These are phyloP conservation scores for Polylopha cassiicola DNA, from an alignment of 2,888 invertebrate genomes.

Conservation along the genomic window DNA sequence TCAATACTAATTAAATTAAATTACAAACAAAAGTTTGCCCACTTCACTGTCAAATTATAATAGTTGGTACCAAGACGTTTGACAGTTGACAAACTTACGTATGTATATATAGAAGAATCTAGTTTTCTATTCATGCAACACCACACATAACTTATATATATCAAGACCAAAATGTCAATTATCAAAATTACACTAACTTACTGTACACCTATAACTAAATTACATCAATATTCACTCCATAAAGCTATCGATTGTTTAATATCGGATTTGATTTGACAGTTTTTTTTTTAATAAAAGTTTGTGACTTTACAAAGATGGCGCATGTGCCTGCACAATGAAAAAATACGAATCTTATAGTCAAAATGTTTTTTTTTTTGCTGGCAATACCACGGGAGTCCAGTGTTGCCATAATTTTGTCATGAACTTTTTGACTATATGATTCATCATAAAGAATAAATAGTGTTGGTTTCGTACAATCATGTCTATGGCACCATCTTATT, in stretches of 20 bases:
- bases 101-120: slow-evolving; percentile 24
- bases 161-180: slow-evolving; percentile 25
- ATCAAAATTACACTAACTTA: slow-evolving; percentile 32
- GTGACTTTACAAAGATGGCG: slow-evolving; percentile 19
- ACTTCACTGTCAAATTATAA: too few species aligned
- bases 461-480: slow-evolving; percentile 36
- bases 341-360: too few species aligned
- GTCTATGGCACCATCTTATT: slow-evolving; percentile 70
- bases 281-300: slow-evolving; percentile 10
- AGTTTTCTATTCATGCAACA: slow-evolving; percentile 30
- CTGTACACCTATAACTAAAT: slow-evolving; percentile 36
- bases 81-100: not conserved
- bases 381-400: too few species aligned
- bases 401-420: too few species aligned
- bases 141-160: slow-evolving; percentile 28
- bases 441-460: slow-evolving; percentile 21
- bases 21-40: too few species aligned
- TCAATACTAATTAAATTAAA: too few species aligned
- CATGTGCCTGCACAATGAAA: slow-evolving; percentile 7
- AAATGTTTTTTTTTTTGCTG: too few species aligned
- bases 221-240: slow-evolving; percentile 20
- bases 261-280: slow-evolving; percentile 11
- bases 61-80: too few species aligned
- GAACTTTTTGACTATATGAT: too few species aligned
- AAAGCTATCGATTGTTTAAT: slow-evolving; percentile 18